phyloP scores from a whole-genome alignment of 1,140 invertebrate genomes.

The Helicorthomorpha holstii region DNA sequence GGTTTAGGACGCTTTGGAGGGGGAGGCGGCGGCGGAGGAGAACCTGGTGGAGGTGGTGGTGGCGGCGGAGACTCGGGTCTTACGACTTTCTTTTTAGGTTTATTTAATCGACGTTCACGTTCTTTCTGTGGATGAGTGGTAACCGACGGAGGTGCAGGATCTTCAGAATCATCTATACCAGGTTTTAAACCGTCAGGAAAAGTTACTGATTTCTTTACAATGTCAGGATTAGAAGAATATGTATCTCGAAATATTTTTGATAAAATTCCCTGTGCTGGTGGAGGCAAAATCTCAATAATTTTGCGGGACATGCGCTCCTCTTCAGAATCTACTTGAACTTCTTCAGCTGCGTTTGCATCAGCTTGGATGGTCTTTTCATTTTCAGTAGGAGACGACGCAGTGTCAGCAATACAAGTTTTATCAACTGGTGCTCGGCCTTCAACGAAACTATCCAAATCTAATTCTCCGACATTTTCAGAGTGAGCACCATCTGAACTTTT shows the following conservation, averaged over 20 bases:
- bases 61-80: slow-evolving; percentile 8
- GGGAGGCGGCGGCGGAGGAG: slow-evolving; percentile 12
- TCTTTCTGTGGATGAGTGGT: slow-evolving; percentile 4
- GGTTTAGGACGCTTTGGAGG: slow-evolving; percentile 8
- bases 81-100: not conserved
- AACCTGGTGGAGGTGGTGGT: slow-evolving; percentile 7
- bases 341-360: not conserved
- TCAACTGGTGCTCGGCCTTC: too few relatives aligned
- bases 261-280: slow-evolving; percentile 12
- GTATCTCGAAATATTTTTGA: slow-evolving; percentile 2
- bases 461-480: too few relatives aligned
- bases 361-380: not conserved
- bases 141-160: slow-evolving; percentile 11
- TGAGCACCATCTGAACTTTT: too few relatives aligned
- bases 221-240: not conserved
- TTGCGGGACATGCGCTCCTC: not conserved
- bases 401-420: too few relatives aligned
- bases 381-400: too few relatives aligned
- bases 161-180: slow-evolving; percentile 9
- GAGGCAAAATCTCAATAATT: not conserved
- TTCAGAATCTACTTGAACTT: too few relatives aligned
- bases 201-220: slow-evolving; percentile 13
- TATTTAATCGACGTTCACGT: slow-evolving; percentile 7
- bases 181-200: slow-evolving; percentile 15
- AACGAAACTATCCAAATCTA: too few relatives aligned